Evolutionary conservation across 2,113 vertebrate species (phyloP), one percentile per base, ranked within the genome.

Genomic region (Syngnathus typhle): DNA sequence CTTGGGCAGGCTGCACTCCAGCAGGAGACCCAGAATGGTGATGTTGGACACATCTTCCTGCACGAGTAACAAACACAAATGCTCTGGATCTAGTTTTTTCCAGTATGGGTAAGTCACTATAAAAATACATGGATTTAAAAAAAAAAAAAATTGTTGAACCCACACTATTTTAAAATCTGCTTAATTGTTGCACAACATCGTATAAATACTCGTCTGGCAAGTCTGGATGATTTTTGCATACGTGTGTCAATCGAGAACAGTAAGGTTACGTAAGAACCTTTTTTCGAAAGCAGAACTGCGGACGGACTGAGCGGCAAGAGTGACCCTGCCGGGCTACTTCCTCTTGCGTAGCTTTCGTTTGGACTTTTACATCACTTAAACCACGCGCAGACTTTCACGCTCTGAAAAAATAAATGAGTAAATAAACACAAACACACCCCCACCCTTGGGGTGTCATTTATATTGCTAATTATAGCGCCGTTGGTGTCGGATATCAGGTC

Each of bases 11-110:
- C 89, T 94, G 92, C 93, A 94, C 84, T 96, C 93, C 83, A 99
- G 91, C 63, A 91, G 91, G 61, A 99, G 90, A 84, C 85, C 93
- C 87, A 98, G 88, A 37, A 94, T 91, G 68, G 93, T 97, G 81
- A 92, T 88, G 90, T 98, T 98, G 61, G 79, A 90, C 67, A 92
- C 86, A 91, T 95, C 93, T 92, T 93, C 94, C 97, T 99, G 85
- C 36, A 72, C 47, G 21, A 70, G 36, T 55, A 62, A 69, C 21
- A 66, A 18, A 61, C 13, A 60, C 27, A 6, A 7, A 38, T 38
- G 32, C 27, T 32, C 27, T 32, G 27, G 41, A 43, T 11, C 3
- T 43, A 13, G 12, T 13, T 43, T 43, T 43, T 43, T 43, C 9
- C 41, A 13, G 11, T 32, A 32, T 32, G 27, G 27, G 27, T 3